Evolutionary conservation across 2,113 vertebrate species (phyloP).

Genomic region (Lynx canadensis): DNA sequence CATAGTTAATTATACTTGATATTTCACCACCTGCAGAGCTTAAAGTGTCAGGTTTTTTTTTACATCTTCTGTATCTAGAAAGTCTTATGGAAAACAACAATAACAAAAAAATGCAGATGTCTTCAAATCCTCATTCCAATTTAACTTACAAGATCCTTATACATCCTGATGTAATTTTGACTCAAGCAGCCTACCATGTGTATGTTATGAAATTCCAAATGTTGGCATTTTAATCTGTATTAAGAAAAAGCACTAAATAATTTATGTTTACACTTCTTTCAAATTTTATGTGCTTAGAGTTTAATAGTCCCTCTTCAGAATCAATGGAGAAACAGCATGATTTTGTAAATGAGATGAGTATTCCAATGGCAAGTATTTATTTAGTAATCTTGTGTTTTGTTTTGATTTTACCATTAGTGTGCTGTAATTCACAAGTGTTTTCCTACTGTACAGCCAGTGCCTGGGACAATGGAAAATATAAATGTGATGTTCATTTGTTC

Average conservation of each 20-base stretch:
- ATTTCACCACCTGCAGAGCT: neutral
- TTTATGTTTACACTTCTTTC: constrained; percentile 39
- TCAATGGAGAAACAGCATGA: neutral
- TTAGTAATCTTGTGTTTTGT: neutral
- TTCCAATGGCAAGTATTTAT: neutral
- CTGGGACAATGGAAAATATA: neutral
- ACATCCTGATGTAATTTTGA: neutral
- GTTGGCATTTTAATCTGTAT: constrained; percentile 35
- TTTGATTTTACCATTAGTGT: neutral
- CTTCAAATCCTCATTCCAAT: constrained; percentile 10
- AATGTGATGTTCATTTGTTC: constrained; percentile 23
- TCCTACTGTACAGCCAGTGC: neutral
- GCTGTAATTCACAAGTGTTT: neutral
- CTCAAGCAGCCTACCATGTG: neutral
- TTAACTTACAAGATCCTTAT: neutral
- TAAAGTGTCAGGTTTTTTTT: neutral
- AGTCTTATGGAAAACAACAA: neutral
- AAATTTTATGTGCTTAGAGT: constrained; percentile 16
- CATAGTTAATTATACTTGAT: constrained; percentile 21
- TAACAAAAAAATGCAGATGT: neutral
- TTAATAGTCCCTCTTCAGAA: constrained; percentile 47
- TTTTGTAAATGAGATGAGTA: constrained; percentile 29
- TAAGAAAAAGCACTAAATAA: constrained; percentile 53
- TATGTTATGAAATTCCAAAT: constrained; percentile 46
- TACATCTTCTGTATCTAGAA: neutral